phyloP scores from a whole-genome alignment of 2,113 vertebrate species.

The Corvus moneduloides region DNA sequence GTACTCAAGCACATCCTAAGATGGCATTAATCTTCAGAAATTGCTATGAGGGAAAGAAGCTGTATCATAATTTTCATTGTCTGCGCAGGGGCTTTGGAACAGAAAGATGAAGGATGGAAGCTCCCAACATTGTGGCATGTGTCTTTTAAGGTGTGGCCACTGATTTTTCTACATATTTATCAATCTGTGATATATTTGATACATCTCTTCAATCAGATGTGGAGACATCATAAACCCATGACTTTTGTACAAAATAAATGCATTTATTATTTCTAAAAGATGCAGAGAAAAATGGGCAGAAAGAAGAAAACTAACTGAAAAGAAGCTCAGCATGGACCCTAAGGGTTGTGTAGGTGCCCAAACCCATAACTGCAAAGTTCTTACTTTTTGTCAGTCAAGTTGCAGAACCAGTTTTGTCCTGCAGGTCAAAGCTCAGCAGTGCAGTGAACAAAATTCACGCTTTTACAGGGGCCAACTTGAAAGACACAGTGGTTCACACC shows the following conservation, averaged over 20 bases:
- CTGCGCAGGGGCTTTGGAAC: not conserved
- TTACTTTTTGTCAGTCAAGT: not conserved
- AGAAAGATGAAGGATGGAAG: not conserved
- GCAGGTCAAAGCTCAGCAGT: not conserved
- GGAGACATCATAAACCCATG: too few relatives aligned
- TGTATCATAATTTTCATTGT: not conserved
- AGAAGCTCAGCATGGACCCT: not conserved
- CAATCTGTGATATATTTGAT: not conserved
- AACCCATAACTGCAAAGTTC: not conserved
- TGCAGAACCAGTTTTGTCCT: not conserved
- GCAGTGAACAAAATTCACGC: not conserved
- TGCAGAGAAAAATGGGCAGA: not conserved
- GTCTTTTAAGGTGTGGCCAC: not conserved
- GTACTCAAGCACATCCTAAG: not conserved
- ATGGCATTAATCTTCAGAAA: not conserved
- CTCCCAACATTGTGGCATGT: not conserved
- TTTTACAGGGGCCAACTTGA: not conserved
- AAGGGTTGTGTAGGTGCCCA: not conserved
- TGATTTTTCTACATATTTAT: not conserved
- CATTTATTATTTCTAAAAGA: not conserved
- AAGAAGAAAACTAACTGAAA: not conserved
- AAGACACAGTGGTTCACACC: not conserved
- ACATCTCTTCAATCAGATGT: not conserved
- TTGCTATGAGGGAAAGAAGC: not conserved
- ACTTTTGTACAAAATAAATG: not conserved